Evolutionary conservation across 2,888 invertebrate species (phyloP), one percentile per base, ranked within the genome.

Genomic region (Azorinus chamasolen): DNA sequence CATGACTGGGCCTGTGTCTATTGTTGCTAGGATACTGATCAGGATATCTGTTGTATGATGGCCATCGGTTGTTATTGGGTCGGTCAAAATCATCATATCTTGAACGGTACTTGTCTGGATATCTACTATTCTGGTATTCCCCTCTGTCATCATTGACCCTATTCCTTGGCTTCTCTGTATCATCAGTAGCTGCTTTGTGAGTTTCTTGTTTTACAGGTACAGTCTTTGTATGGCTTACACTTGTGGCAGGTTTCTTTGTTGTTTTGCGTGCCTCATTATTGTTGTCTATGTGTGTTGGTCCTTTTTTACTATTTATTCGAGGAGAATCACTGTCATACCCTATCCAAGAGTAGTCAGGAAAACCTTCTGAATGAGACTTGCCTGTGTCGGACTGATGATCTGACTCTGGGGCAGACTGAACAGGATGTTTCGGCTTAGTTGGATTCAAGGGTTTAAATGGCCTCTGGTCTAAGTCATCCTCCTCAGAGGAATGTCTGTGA

Each of bases 231-330:
- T 14, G 18, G 39, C 18, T 39, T 2, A 20, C 32, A 39, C n/a
- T 16, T 4, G 55, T 32, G n/a, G 45, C 46, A 6, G 32, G 25
- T 48, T 27, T 48, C 27, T 25, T 45, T 6, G 45, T 59, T 10
- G 14, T 62, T 22, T 32, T 41, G 18, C n/a, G 39, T 12, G 16
- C n/a, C 2, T 32, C 37, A 22, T 12, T 12, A 4, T 50, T 24
- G 14, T 5, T 20, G 43, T 43, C 43, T 22, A 27, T 20, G 53
- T 41, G 20, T 16, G 51, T 14, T 16, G 39, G 18, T 12, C 80
- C 80, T 48, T 80, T 80, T 59, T 80, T 80, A 3, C 76, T 76
- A 71, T 73, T 74, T 5, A 80, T 55, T 66, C 62, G 73, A 0
- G 71, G 80, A 45, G 73, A 62, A 50, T 77, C 54, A 45, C 55